Base-by-base conservation (phyloP, 2,797 vertebrate species). In the Hydrocynus forskahlii region DNA sequence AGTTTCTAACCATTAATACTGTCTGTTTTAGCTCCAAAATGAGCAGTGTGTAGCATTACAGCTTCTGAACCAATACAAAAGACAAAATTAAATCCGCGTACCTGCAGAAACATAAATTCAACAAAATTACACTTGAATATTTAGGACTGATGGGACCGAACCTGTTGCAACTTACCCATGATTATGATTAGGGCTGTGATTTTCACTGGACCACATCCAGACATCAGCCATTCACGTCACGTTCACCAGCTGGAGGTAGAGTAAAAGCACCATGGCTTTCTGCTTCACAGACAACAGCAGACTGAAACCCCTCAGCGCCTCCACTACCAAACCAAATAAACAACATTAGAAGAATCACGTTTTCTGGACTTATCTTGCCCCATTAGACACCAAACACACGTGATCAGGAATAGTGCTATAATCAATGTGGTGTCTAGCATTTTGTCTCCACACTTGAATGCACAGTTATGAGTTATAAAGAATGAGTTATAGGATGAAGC, bases 231-330 rank as follows among this genome's bases (percentile, higher is more conserved):
- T n/a, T 72, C 29, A 14, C 16, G 17, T 7, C 43, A 38, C 12
- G 17, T 54, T n/a, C 25, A 72, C 14, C 25, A 19, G 2, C 25
- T 55, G 25, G 87, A 83, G n/a, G 90, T 87, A 87, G 91, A 91
- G 90, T 81, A 89, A 89, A 79, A n/a, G 4, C 62, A 64, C 59
- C 85, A 75, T 89, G 85, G 78, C 71, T 67, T 57, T 91, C 82
- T 88, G 83, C 87, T 88, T 92, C 87, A 66, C 29, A 40, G 38
- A 14, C 62, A 64, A 25, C 21, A 60, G 29, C 21, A 12, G 62
- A 64, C 16, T 0, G 13, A 35, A 38, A 64, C 59, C 57, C 25
- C 25, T 35, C 25, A 64, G 54, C 8, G 35, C 6, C 25, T 38
- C 16, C 16, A 38, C 9, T 2, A 38, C 23, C 17, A 17, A 38